A percentile compares a stretch with the other conserved stretches of the same genome.
Evolutionary conservation across 2,797 vertebrate species (phyloP).

Genomic region (Pangasius larnaudii): DNA sequence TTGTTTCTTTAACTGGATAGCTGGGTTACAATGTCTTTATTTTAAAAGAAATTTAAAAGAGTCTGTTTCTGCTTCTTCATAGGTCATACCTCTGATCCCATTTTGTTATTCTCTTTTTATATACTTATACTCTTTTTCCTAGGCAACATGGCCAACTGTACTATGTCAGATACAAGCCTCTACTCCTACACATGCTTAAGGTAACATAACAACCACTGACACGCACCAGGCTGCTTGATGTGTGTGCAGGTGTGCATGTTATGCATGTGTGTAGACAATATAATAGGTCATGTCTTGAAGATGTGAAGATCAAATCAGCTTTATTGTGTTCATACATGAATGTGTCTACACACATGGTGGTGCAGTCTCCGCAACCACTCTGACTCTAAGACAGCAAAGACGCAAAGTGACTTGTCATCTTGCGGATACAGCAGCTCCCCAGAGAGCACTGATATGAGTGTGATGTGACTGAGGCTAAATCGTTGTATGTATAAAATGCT

Average conservation of each 20-base stretch:
- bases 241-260: constrained; percentile 60
- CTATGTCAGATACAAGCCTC: neutral
- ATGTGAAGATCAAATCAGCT: constrained; percentile 75
- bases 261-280: constrained; percentile 48
- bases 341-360: constrained; percentile 7
- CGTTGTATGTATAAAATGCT: neutral
- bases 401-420: constrained; percentile 25
- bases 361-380: constrained; percentile 29
- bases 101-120: constrained; percentile 1
- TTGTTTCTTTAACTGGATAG: neutral
- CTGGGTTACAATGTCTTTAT: neutral
- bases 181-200: constrained; percentile 19
- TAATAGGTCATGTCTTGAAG: constrained; percentile 70
- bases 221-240: constrained; percentile 74
- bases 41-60: neutral
- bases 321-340: constrained; percentile 59
- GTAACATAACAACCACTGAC: constrained; percentile 72
- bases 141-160: constrained; percentile 6
- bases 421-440: constrained; percentile 4
- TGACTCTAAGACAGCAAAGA: constrained; percentile 58
- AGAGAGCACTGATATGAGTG: neutral
- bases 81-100: constrained; percentile 5
- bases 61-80: neutral
- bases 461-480: constrained; percentile 39
- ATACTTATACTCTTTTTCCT: neutral